These are phyloP conservation scores for Watsonalla binaria DNA, from an alignment of 2,888 invertebrate genomes.

Conservation along the genomic window DNA sequence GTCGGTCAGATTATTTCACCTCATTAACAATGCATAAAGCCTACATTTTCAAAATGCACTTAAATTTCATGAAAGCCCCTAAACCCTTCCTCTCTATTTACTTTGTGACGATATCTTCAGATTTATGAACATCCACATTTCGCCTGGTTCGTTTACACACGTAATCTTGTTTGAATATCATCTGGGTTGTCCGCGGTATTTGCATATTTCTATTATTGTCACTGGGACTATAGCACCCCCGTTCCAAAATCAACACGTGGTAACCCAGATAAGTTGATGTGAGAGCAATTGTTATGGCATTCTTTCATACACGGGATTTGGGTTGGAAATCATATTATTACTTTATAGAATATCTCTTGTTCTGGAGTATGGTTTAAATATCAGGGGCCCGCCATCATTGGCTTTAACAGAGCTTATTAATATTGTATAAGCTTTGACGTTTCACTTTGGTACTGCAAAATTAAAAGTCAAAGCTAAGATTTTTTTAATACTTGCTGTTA, in stretches of 20 bases:
- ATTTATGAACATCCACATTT: slow-evolving; percentile 47
- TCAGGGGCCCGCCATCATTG: too few species aligned
- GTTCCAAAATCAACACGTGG: slow-evolving; percentile 52
- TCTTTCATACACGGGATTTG: slow-evolving; percentile 17
- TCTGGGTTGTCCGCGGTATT: slow-evolving; percentile 48
- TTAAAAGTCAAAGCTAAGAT: too few species aligned
- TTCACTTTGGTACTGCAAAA: too few species aligned
- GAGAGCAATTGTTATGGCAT: slow-evolving; percentile 37
- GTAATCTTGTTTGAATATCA: slow-evolving; percentile 63
- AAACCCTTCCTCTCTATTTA: slow-evolving; percentile 8
- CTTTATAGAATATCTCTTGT: not conserved
- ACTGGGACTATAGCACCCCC: slow-evolving; percentile 37
- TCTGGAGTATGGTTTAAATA: too few species aligned
- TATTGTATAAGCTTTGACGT: too few species aligned
- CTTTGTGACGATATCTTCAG: slow-evolving; percentile 28
- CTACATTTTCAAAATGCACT: slow-evolving; percentile 7
- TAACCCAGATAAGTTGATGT: slow-evolving; percentile 34
- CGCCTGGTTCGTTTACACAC: slow-evolving; percentile 49
- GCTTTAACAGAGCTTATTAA: too few species aligned
- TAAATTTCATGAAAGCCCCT: slow-evolving; percentile 20
- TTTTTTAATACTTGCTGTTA: too few species aligned
- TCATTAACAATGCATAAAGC: not conserved
- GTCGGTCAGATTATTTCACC: not conserved
- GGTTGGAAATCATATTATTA: not conserved
- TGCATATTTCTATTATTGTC: slow-evolving; percentile 69